Percentiles rank a stretch among this genome's conserved stretches.
Evolutionary conservation across 2,113 vertebrate genomes (phyloP).

Genomic region (Aleadryas rufinucha): DNA sequence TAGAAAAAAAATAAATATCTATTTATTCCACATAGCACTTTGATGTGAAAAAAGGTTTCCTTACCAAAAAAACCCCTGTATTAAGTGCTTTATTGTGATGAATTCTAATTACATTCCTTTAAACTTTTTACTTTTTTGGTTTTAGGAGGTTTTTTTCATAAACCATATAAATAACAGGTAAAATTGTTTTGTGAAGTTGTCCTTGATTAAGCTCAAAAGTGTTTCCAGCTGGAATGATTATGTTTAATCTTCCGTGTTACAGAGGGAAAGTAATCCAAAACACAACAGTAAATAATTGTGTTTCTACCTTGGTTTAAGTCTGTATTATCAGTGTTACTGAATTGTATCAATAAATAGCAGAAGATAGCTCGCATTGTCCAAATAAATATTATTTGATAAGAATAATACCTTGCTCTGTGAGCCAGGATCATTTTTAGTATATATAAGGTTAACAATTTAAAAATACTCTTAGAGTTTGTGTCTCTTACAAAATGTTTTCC

Average conservation of each 20-base stretch:
- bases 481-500: background rate
- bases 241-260: slow-evolving; percentile 61
- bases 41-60: background rate
- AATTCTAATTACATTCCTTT: slow-evolving; percentile 50
- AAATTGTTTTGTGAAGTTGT: slow-evolving; percentile 65
- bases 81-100: background rate
- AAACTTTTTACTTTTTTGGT: background rate
- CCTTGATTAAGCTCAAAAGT: slow-evolving; percentile 55
- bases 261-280: slow-evolving; percentile 60
- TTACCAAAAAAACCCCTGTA: background rate
- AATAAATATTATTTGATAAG: background rate
- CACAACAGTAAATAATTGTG: slow-evolving; percentile 63
- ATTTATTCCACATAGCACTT: background rate
- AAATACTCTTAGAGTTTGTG: background rate
- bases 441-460: background rate
- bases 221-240: slow-evolving; percentile 67
- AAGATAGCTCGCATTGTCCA: background rate
- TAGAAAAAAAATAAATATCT: background rate
- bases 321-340: slow-evolving; percentile 2
- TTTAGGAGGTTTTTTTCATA: background rate
- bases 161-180: slow-evolving; percentile 36
- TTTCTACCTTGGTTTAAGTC: slow-evolving; percentile 39
- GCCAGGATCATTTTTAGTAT: background rate
- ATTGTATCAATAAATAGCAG: slow-evolving; percentile 31
- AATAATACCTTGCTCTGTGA: background rate